These are phyloP conservation scores for Sialis fuliginosa DNA, from an alignment of 2,888 invertebrate species.

Conservation along the genomic window DNA sequence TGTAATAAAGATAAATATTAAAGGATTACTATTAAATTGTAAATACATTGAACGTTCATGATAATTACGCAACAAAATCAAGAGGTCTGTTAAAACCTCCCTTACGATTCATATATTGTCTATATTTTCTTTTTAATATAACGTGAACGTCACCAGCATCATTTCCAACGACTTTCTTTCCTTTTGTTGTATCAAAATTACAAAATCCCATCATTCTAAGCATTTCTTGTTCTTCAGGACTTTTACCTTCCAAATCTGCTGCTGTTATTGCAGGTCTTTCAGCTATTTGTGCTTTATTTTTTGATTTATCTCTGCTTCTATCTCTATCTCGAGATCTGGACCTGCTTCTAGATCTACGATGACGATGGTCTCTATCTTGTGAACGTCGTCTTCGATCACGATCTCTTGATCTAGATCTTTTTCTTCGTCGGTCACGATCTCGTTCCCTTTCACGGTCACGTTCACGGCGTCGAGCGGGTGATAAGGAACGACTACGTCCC, in stretches of 20 bases:
- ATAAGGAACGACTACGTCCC: conserved; percentile 35
- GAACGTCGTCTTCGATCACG: conserved; percentile 26
- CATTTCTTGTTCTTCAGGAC: conserved; percentile 87
- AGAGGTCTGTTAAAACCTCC: conserved; percentile 97
- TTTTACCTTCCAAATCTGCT: conserved; percentile 78
- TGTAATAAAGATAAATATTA: too few species aligned
- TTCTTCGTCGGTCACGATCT: conserved; percentile 22
- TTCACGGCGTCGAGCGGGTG: conserved; percentile 29
- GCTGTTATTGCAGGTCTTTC: conserved; percentile 55
- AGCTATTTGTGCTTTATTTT: conserved; percentile 18
- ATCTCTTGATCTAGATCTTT: conserved; percentile 24
- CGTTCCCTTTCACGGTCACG: conserved; percentile 28
- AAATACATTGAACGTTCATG: too few species aligned
- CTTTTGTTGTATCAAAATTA: conserved; percentile 90
- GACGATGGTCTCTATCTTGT: conserved; percentile 25
- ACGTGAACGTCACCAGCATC: conserved; percentile 91
- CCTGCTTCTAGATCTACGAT: conserved; percentile 14
- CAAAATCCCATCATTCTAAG: conserved; percentile 94
- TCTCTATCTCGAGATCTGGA: conserved; percentile 12
- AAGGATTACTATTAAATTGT: too few species aligned
- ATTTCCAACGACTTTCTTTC: conserved; percentile 88
- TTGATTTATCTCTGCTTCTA: conserved; percentile 20
- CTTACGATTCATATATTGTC: conserved; percentile 99
- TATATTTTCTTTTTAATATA: conserved; percentile 86
- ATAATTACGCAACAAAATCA: conserved; percentile 74